Evolutionary conservation across 92 coral and sea anemone genomes (phyloP), one percentile per base, ranked within the genome.

Genomic region (Pocillopora meandrina): DNA sequence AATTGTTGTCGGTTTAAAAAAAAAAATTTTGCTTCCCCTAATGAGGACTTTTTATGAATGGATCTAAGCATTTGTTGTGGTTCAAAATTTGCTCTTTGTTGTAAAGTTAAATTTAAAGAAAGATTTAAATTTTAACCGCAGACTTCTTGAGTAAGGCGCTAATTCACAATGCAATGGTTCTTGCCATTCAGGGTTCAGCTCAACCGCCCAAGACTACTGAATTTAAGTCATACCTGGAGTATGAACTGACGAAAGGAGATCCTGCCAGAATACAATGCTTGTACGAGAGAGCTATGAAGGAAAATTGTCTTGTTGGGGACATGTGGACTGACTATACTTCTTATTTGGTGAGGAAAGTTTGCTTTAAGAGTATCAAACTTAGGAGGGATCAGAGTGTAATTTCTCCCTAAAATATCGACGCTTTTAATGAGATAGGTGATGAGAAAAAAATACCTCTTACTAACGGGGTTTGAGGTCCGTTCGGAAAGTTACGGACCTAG

Each of bases 261-360:
- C 93, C 96, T 20, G 99, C 92, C 17, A 81, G 98, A 35, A 92
- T 94, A 61, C 97, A 91, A 89, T 96, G 99, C 75, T 87, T 96
- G 9, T 96, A 96, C 76, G 99, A 96, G 87, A 96, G 99, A 71
- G 95, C 98, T 11, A 71, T 96, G 65, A 95, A 94, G 59, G 96
- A 94, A n/a, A 96, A 96, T 87, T 94, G 99, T 65, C 93, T 96
- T 72, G 90, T 89, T 56, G 88, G 90, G 11, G 99, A 96, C 82
- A 83, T 94, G 85, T 96, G 99, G 98, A 90, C 88, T 72, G 99
- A 94, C 57, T 96, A 92, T 78, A 89, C 98, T 15, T 85, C 89
- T 63, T 94, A 96, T 79, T 84, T 96, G 93, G 98, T 93, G 61
- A 65, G 86, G 12, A 58, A 11, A 3, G 21, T 72, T 1, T 9